Evolutionary conservation across 2,888 invertebrate genomes (phyloP).

Genomic region (Xestobium rufovillosum): DNA sequence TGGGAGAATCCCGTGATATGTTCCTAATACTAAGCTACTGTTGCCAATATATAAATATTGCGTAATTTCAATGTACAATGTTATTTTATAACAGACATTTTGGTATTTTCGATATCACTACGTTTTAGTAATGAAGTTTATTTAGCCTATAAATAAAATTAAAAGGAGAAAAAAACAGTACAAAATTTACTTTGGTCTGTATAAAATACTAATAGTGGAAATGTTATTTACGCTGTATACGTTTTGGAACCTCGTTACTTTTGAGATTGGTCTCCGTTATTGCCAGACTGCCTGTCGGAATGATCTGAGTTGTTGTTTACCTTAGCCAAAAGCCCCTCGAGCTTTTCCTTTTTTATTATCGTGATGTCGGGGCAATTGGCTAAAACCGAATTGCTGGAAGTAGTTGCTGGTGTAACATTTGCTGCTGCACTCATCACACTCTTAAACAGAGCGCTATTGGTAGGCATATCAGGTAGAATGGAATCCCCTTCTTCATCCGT

Average conservation of each 20-base stretch:
- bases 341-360: conserved; percentile 52
- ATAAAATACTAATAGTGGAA: conserved; percentile 44
- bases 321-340: conserved; percentile 41
- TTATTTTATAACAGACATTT: conserved; percentile 31
- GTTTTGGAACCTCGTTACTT: conserved; percentile 27
- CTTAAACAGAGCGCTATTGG: conserved; percentile 40
- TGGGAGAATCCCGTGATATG: conserved; percentile 39
- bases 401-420: conserved; percentile 22
- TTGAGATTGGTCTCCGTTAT: conserved; percentile 32
- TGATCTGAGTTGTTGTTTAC: conserved; percentile 44
- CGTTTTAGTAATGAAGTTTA: conserved; percentile 22
- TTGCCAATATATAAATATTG: conserved; percentile 26
- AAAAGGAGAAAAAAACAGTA: conserved; percentile 33
- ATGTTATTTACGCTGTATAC: conserved; percentile 23
- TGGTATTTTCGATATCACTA: conserved; percentile 37
- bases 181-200: conserved; percentile 45
- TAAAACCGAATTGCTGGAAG: conserved; percentile 41
- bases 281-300: conserved; percentile 35
- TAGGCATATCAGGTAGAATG: conserved; percentile 42
- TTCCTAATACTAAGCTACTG: conserved; percentile 37
- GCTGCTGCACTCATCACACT: conserved; percentile 18
- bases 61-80: conserved; percentile 21
- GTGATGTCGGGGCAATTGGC: conserved; percentile 54
- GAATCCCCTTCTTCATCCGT: conserved; percentile 45
- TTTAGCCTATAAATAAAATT: conserved; percentile 20